Evolutionary conservation across 2,888 invertebrate genomes (phyloP), one percentile per base, ranked within the genome.

Genomic region (Megaustenia siamemsis): DNA sequence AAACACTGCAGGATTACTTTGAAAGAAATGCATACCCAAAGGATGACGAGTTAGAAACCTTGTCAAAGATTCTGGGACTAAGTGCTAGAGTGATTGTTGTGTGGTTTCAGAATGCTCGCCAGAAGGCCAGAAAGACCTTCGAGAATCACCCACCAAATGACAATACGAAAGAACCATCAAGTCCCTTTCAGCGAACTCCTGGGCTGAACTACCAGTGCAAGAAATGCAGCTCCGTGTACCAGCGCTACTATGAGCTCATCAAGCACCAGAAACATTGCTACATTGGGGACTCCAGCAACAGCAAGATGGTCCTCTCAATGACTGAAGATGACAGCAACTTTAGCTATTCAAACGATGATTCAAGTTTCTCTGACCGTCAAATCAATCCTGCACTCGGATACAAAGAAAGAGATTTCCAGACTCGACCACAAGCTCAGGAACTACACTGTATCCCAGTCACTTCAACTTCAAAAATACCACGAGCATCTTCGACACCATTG

Each of bases 1-100:
- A 99, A 95, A 98, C 99, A 28, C 95, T 99, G 87, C 99, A 99
- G 95, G 99, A 99, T 93, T 99, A 99, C 95, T 99, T 99, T 95
- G 99, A 99, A 94, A 98, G 98, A 94, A 99, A 99, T 94, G 99
- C 99, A 56, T 99, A 99, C 95, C 99, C 99, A 45, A 99, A 99
- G 95, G 99, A 99, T 94, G 99, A 99, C 94, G 99, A 99, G 95
- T 95, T 99, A 92, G 99, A 99, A 94, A 98, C 99, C 94, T 95
- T 99, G 86, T 99, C 99, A 83, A 99, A 99, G 94, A 95, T 99
- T 88, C 95, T 99, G 87, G 97, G 97, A 89, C 95, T 99, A 53
- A 98, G 98, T 94, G 99, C 99, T 6, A 96, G 99, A 88, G 99
- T 99, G 32, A 99, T 99, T 91, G 99, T 99, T 8, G 99, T 99